phyloP scores from a whole-genome alignment of 92 coral and sea anemone species.

The Siderastrea siderea region DNA sequence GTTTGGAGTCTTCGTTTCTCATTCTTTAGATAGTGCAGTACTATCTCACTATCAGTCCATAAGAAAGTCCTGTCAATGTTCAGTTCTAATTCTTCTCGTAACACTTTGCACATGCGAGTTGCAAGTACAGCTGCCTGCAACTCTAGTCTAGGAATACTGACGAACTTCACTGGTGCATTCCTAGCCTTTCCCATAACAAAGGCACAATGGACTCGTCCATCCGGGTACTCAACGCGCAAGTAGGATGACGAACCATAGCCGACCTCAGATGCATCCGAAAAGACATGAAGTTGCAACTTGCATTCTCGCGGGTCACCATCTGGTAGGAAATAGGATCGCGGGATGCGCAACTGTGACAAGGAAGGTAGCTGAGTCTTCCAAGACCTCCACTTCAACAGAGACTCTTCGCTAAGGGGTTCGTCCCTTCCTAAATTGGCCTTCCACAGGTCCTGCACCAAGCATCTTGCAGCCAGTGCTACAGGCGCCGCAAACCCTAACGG shows the following conservation, averaged over 20 bases:
- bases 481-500: constrained; percentile 79
- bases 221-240: constrained; percentile 49
- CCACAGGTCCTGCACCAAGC: constrained; percentile 78
- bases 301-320: constrained; percentile 20
- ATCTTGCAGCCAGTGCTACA: constrained; percentile 58
- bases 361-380: constrained; percentile 65
- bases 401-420: constrained; percentile 39
- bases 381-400: constrained; percentile 24
- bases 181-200: constrained; percentile 67
- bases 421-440: constrained; percentile 66
- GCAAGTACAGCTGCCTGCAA: constrained; percentile 55
- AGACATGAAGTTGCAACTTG: constrained; percentile 61
- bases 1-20: constrained; percentile 62
- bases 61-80: constrained; percentile 36
- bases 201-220: constrained; percentile 57
- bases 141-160: constrained; percentile 56
- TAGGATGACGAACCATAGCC: constrained; percentile 67
- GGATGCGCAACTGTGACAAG: constrained; percentile 58
- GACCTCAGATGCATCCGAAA: constrained; percentile 69
- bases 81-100: constrained; percentile 54
- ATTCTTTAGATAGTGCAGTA: constrained; percentile 62
- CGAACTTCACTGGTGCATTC: neutral
- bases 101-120: constrained; percentile 50
- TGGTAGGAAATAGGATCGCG: constrained; percentile 65
- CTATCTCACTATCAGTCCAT: constrained; percentile 70